Conservation (phyloP, 2,113 vertebrate genomes). For the Chroicocephalus ridibundus region DNA sequence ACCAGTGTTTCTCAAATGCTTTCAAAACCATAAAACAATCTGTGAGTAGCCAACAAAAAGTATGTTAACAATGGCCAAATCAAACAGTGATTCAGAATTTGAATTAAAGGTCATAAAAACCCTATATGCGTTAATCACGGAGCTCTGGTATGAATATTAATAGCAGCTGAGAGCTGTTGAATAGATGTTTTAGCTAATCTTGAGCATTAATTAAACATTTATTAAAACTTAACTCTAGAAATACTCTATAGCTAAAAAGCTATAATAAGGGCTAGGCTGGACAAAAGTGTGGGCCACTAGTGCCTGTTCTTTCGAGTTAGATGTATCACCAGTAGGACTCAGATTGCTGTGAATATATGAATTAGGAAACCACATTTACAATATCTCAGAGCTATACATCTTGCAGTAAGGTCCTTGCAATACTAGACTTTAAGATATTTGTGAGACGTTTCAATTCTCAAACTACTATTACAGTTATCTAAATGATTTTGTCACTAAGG, state of each 20-base stretch:
- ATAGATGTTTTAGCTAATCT: constrained; percentile 35
- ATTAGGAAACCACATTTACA: not conserved
- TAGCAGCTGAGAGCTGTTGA: constrained; percentile 41
- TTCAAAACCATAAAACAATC: constrained; percentile 51
- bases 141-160: constrained; percentile 49
- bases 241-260: not conserved
- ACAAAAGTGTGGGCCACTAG: not conserved
- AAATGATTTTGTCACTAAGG: not conserved
- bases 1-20: constrained; percentile 36
- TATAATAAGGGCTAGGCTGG: not conserved
- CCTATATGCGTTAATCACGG: constrained; percentile 42
- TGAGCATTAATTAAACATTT: constrained; percentile 40
- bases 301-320: not conserved
- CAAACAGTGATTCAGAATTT: constrained; percentile 59
- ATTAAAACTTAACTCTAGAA: constrained; percentile 44
- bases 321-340: not conserved
- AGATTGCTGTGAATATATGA: not conserved
- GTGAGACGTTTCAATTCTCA: not conserved
- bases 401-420: not conserved
- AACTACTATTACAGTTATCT: not conserved
- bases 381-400: not conserved
- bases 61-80: constrained; percentile 58
- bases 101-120: constrained; percentile 64
- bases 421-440: not conserved
- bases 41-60: constrained; percentile 46